Evolutionary conservation across 1,140 invertebrate genomes (phyloP).

Genomic region (Wiebesia pumilae): DNA sequence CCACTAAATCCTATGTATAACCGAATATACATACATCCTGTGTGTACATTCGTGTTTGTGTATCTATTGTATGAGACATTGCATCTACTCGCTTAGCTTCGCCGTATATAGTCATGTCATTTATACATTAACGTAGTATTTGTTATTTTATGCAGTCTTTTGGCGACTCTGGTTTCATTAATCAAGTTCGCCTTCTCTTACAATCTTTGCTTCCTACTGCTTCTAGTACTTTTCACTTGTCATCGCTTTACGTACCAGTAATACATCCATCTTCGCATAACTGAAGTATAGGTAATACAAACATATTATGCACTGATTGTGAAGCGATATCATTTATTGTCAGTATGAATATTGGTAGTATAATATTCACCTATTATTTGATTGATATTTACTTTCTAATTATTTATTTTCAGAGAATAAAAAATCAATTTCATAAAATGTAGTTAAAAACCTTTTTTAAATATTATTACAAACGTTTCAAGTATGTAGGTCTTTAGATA

Average conservation of each 20-base stretch:
- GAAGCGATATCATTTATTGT: background rate
- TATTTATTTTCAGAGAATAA: no score
- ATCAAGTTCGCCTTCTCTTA: constrained; percentile 64
- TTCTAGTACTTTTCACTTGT: constrained; percentile 66
- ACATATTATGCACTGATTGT: constrained; percentile 3
- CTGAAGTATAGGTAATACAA: background rate
- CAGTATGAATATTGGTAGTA: background rate
- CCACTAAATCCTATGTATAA: constrained; percentile 16
- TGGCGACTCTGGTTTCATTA: constrained; percentile 65
- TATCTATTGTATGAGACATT: background rate
- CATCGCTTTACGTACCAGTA: constrained; percentile 22
- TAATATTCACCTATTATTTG: background rate
- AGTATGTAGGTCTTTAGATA: no score
- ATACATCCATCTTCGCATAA: background rate
- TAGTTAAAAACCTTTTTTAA: no score
- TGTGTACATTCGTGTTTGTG: background rate
- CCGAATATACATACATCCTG: background rate
- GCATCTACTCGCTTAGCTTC: background rate
- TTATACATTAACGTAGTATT: constrained; percentile 62
- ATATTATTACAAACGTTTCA: no score
- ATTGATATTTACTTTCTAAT: no score
- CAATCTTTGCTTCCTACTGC: background rate
- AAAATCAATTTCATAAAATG: no score
- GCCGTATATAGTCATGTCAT: background rate
- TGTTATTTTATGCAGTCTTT: constrained; percentile 69